phyloP scores from a whole-genome alignment of 1,140 invertebrate genomes.

The Laupala kohalensis region DNA sequence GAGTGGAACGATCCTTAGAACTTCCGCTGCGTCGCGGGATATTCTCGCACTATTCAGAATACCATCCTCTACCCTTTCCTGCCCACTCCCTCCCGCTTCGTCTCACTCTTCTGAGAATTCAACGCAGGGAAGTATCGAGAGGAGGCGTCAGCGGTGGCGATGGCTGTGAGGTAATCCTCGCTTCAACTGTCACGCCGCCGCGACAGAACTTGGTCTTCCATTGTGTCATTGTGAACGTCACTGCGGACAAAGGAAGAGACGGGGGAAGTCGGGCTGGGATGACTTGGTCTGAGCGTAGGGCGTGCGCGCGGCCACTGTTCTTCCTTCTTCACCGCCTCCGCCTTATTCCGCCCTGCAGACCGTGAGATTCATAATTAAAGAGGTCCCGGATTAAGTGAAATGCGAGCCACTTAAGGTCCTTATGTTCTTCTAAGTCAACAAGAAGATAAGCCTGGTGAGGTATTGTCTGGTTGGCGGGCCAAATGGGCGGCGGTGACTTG shows the following conservation, averaged over 20 bases:
- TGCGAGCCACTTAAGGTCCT: conserved; percentile 5
- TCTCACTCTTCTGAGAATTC: background rate
- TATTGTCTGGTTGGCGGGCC: background rate
- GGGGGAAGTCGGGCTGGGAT: background rate
- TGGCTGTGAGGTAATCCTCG: background rate
- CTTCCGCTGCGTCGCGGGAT: too few species aligned
- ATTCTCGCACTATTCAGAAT: too few species aligned
- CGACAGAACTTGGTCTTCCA: background rate
- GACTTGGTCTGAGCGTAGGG: background rate
- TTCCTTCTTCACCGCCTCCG: background rate
- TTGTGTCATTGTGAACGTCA: background rate
- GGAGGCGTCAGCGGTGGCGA: too few species aligned
- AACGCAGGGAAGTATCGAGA: background rate
- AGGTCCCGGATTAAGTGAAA: conserved; percentile 3
- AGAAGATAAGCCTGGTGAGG: background rate
- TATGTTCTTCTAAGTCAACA: conserved; percentile 1
- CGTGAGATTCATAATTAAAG: conserved; percentile 9
- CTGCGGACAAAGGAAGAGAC: background rate
- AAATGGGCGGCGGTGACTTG: too few species aligned
- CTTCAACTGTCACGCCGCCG: background rate
- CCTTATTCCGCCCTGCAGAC: conserved; percentile 7
- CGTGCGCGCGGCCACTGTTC: too few species aligned
- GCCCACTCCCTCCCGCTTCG: too few species aligned
- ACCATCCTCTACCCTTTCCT: too few species aligned
- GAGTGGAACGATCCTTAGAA: too few species aligned